Conservation (phyloP, 1,140 invertebrate species). For the Varroa destructor region DNA sequence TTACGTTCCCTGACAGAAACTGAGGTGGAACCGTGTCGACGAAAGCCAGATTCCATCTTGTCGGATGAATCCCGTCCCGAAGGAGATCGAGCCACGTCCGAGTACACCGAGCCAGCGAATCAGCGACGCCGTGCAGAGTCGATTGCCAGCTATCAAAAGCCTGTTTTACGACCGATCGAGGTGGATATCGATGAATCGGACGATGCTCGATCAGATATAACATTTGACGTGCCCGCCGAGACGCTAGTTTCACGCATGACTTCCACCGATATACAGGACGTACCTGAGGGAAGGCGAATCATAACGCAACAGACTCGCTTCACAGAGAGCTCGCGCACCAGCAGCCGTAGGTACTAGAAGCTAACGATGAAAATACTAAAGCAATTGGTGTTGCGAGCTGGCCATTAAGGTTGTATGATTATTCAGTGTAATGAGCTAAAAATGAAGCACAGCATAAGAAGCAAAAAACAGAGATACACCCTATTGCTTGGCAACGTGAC, state of each 20-base stretch:
- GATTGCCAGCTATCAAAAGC: slow-evolving; percentile 25
- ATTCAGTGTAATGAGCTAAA: too few species aligned
- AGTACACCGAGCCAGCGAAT: slow-evolving; percentile 16
- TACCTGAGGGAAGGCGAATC: background rate
- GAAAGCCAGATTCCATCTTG: slow-evolving; percentile 14
- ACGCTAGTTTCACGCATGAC: background rate
- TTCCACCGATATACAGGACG: background rate
- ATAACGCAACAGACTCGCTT: background rate
- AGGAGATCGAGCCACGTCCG: slow-evolving; percentile 14
- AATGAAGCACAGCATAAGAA: too few species aligned
- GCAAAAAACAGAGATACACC: too few species aligned
- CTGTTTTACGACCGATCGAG: slow-evolving; percentile 14
- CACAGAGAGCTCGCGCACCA: background rate
- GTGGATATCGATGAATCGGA: slow-evolving; percentile 11
- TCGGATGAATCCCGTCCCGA: slow-evolving; percentile 18
- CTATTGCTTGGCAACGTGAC: too few species aligned
- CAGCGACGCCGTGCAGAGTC: background rate
- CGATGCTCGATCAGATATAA: slow-evolving; percentile 11
- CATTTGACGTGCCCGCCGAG: slow-evolving; percentile 11
- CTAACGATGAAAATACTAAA: too few species aligned
- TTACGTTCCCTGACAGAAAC: slow-evolving; percentile 21
- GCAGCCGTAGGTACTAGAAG: background rate
- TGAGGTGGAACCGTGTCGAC: slow-evolving; percentile 1
- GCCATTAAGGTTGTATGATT: too few species aligned
- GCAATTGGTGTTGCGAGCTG: too few species aligned